These are phyloP conservation scores for Taeniopygia guttata DNA, from an alignment of 2,797 vertebrate species.

Conservation along the genomic window DNA sequence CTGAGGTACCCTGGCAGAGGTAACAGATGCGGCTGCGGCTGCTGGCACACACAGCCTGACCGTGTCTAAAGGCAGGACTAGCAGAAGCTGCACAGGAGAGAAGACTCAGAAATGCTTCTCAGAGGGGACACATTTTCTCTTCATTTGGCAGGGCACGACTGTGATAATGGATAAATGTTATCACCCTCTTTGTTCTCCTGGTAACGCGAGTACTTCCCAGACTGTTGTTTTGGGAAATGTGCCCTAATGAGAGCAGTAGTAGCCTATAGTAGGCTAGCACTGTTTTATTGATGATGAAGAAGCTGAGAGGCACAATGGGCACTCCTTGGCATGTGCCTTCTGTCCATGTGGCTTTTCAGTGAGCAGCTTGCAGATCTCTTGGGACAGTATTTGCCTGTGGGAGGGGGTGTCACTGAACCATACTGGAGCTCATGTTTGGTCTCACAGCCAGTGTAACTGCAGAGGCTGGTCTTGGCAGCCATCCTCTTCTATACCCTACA, in stretches of 20 bases:
- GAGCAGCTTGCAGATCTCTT: not conserved
- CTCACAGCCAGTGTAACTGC: not conserved
- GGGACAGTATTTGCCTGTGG: not conserved
- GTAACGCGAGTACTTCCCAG: not conserved
- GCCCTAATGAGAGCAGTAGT: not conserved
- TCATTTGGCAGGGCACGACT: fast-evolving
- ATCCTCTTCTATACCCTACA: not conserved
- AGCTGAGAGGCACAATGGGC: not conserved
- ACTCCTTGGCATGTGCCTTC: not conserved
- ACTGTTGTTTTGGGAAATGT: not conserved
- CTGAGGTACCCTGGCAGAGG: not conserved
- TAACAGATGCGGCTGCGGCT: not conserved
- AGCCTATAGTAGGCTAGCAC: not conserved
- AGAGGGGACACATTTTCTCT: not conserved
- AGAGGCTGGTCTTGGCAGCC: not conserved
- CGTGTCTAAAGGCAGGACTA: not conserved
- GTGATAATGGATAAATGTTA: not conserved
- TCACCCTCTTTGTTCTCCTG: not conserved
- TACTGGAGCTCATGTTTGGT: not conserved
- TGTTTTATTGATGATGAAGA: not conserved
- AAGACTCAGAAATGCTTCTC: not conserved
- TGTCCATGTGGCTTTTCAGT: not conserved
- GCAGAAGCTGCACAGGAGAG: not conserved
- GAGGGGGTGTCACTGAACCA: not conserved
- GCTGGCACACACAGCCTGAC: not conserved